Conservation (phyloP, 2,888 invertebrate species). For the Caenorhabditis angaria region DNA sequence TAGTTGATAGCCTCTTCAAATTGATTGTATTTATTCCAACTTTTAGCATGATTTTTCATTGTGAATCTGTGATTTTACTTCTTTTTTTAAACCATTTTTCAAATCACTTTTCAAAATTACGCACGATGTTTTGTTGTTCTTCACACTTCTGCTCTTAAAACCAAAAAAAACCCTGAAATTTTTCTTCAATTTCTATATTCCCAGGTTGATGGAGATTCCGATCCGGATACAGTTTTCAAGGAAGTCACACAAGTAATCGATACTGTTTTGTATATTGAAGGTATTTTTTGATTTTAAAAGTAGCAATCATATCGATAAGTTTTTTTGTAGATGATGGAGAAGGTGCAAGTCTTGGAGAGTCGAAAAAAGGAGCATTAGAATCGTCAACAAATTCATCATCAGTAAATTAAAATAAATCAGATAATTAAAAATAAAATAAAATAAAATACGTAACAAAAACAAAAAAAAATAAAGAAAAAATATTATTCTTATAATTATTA, state of each 20-base stretch:
- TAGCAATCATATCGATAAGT: neutral
- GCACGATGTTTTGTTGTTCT: too few relatives aligned
- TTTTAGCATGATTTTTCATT: too few relatives aligned
- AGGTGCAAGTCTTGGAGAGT: slow-evolving; percentile 35
- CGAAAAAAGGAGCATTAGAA: slow-evolving; percentile 34
- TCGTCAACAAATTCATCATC: slow-evolving; percentile 28
- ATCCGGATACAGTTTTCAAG: slow-evolving; percentile 65
- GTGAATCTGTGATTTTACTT: too few relatives aligned
- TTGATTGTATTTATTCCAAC: too few relatives aligned
- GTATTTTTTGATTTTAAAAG: slow-evolving; percentile 31
- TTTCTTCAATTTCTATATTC: slow-evolving; percentile 10
- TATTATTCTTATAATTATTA: neutral
- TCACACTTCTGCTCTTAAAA: neutral
- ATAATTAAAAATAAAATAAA: neutral
- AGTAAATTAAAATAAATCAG: neutral
- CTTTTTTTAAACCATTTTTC: too few relatives aligned
- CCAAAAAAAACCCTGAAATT: neutral
- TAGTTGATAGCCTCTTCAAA: too few relatives aligned
- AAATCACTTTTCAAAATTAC: too few relatives aligned
- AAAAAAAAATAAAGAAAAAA: neutral
- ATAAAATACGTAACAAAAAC: neutral
- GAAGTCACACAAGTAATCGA: slow-evolving; percentile 66
- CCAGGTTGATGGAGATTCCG: slow-evolving; percentile 70
- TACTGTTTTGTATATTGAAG: slow-evolving; percentile 65
- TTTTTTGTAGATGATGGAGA: slow-evolving; percentile 37